Percentiles rank a stretch among this genome's conserved stretches.
Conservation (phyloP, 2,113 vertebrate genomes). For the Macroglossus sobrinus region DNA sequence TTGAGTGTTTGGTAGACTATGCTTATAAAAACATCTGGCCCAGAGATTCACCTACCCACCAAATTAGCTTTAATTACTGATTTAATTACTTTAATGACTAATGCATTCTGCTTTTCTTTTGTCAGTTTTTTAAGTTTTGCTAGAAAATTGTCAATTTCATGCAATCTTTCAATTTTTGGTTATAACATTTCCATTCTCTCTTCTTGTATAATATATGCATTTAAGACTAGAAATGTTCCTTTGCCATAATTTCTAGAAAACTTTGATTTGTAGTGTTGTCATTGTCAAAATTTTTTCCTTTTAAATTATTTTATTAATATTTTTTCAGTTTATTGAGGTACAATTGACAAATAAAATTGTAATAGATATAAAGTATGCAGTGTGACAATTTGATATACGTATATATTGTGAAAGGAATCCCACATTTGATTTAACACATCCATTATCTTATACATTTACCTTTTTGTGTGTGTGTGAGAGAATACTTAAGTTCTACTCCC, state of each 20-base stretch:
- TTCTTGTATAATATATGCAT: not conserved
- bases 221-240: not conserved
- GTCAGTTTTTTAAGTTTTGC: not conserved
- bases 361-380: not conserved
- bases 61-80: not conserved
- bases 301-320: not conserved
- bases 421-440: not conserved
- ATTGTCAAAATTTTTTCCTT: not conserved
- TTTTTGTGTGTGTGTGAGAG: not conserved
- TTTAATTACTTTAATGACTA: not conserved
- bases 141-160: not conserved
- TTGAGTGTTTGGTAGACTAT: not conserved
- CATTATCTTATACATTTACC: not conserved
- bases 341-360: not conserved
- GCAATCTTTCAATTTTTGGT: not conserved
- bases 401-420: not conserved
- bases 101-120: not conserved
- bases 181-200: not conserved
- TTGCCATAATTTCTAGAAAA: not conserved
- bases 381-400: not conserved
- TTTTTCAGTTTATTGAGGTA: not conserved
- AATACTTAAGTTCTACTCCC: not conserved
- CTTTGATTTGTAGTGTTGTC: not conserved
- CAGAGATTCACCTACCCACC: not conserved
- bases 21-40: not conserved